phyloP scores from a whole-genome alignment of 2,888 invertebrate species.

The Amorpha juglandis region DNA sequence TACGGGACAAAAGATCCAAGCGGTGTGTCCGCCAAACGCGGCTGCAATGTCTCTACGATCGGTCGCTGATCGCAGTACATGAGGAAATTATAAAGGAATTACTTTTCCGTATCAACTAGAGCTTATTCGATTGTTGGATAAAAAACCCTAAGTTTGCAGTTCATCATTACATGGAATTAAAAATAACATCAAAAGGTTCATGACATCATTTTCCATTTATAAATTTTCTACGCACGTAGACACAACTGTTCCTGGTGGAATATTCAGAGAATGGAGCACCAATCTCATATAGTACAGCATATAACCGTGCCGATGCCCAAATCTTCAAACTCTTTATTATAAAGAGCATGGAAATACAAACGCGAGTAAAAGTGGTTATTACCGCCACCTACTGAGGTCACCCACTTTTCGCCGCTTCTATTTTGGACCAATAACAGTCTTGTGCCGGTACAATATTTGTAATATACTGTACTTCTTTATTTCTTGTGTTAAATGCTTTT shows the following conservation, averaged over 20 bases:
- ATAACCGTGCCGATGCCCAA: slow-evolving; percentile 7
- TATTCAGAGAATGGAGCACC: slow-evolving; percentile 8
- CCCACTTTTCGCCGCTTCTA: slow-evolving; percentile 24
- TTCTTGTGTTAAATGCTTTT: slow-evolving; percentile 13
- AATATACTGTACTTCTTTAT: slow-evolving; percentile 19
- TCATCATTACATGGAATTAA: slow-evolving; percentile 15
- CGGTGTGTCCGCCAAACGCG: slow-evolving; percentile 5
- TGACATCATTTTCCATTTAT: slow-evolving; percentile 13
- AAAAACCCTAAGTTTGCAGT: neutral
- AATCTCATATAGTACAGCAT: neutral
- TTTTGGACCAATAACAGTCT: slow-evolving; percentile 23
- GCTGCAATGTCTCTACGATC: neutral
- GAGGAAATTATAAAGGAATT: slow-evolving; percentile 6
- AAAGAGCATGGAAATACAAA: slow-evolving; percentile 19
- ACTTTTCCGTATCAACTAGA: neutral
- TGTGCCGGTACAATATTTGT: slow-evolving; percentile 21
- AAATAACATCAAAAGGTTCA: slow-evolving; percentile 17
- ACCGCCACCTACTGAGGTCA: slow-evolving; percentile 23
- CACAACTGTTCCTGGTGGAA: slow-evolving; percentile 11
- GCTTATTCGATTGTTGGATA: neutral
- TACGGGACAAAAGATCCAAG: slow-evolving; percentile 56
- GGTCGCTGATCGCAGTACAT: neutral
- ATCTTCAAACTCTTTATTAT: slow-evolving; percentile 15
- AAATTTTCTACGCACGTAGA: slow-evolving; percentile 13
- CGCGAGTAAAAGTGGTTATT: slow-evolving; percentile 25